Conservation (phyloP, 2,113 vertebrate species). For the Python bivittatus region DNA sequence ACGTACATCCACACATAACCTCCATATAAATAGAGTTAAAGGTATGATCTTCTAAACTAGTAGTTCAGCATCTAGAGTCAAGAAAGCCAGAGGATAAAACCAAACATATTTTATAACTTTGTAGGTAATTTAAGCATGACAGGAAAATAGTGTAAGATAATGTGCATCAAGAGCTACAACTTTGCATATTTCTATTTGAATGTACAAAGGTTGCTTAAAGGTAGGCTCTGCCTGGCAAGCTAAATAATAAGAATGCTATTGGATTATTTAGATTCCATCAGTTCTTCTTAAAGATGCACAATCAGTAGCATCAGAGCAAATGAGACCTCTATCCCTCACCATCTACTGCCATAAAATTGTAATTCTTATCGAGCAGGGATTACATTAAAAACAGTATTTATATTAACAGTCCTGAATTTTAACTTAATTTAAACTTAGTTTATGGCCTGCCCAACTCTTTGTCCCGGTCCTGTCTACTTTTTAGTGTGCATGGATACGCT, state of each 20-base stretch:
- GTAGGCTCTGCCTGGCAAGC: constrained; percentile 5
- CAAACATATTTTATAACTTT: constrained; percentile 53
- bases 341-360: not conserved
- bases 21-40: constrained; percentile 3
- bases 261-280: not conserved
- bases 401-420: not conserved
- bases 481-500: not conserved
- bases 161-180: constrained; percentile 31
- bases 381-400: not conserved
- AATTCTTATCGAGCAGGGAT: not conserved
- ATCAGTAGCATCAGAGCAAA: not conserved
- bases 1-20: not conserved
- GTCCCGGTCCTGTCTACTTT: not conserved
- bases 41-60: constrained; percentile 52
- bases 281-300: constrained; percentile 4
- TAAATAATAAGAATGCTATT: not conserved
- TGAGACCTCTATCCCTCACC: not conserved
- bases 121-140: constrained; percentile 51
- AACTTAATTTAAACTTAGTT: not conserved
- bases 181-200: constrained; percentile 21
- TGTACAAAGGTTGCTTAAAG: constrained; percentile 26
- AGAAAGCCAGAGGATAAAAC: constrained; percentile 30
- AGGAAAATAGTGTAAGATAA: constrained; percentile 50
- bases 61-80: constrained; percentile 22
- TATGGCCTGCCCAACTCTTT: not conserved